Percentiles rank a stretch among this genome's conserved stretches.
Evolutionary conservation across 2,888 invertebrate species (phyloP).

Genomic region (Ptycholaimellus sp.): DNA sequence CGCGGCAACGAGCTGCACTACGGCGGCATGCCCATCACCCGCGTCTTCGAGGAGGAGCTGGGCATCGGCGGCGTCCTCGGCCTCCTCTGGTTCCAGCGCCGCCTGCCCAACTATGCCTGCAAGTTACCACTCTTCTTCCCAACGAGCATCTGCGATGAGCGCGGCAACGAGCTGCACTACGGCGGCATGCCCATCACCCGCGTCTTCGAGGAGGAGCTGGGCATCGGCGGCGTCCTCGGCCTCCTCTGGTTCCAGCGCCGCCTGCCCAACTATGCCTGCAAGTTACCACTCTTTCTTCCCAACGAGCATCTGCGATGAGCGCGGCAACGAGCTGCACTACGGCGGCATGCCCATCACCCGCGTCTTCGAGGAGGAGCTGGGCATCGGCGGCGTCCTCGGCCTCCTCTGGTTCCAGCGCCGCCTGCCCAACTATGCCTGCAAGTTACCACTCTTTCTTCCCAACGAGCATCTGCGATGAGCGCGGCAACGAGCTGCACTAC

Average conservation of each 20-base stretch:
- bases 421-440: constrained; percentile 69
- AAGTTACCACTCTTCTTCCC: no score
- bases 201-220: constrained; percentile 74
- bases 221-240: constrained; percentile 88
- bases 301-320: constrained; percentile 95
- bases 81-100: constrained; percentile 60
- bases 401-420: constrained; percentile 60
- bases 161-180: constrained; percentile 60
- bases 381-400: constrained; percentile 88
- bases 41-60: constrained; percentile 67
- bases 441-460: no score
- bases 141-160: constrained; percentile 95
- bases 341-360: constrained; percentile 59
- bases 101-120: constrained; percentile 64
- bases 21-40: constrained; percentile 59
- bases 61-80: constrained; percentile 94
- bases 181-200: constrained; percentile 59
- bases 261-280: constrained; percentile 69
- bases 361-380: constrained; percentile 74
- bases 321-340: constrained; percentile 60
- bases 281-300: no score
- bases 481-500: constrained; percentile 60
- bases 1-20: constrained; percentile 61
- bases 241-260: constrained; percentile 60
- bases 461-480: constrained; percentile 95